phyloP scores from a whole-genome alignment of 2,888 invertebrate genomes.

The Ichneumoninae sp. region DNA sequence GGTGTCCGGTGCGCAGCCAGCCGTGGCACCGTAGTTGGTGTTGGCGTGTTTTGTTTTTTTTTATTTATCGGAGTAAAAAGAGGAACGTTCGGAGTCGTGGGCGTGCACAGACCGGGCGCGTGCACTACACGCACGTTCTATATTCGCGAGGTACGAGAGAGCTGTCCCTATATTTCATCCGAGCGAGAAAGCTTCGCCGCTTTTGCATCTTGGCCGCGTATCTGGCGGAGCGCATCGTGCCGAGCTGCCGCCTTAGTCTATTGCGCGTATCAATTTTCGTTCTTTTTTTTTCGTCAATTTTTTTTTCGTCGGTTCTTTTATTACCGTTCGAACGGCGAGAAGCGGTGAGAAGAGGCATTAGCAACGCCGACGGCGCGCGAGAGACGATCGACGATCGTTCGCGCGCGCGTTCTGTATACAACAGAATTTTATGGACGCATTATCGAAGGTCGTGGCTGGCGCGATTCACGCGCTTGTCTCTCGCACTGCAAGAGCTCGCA shows the following conservation, averaged over 20 bases:
- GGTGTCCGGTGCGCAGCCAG: neutral
- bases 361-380: slow-evolving; percentile 39
- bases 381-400: slow-evolving; percentile 47
- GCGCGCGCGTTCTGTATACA: slow-evolving; percentile 63
- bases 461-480: slow-evolving; percentile 61
- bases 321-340: neutral
- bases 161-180: slow-evolving; percentile 21
- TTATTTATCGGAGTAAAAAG: neutral
- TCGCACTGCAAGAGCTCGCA: slow-evolving; percentile 27
- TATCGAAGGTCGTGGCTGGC: slow-evolving; percentile 66
- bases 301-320: neutral
- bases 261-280: neutral
- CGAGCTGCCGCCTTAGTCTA: neutral
- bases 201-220: slow-evolving; percentile 29
- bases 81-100: slow-evolving; percentile 18
- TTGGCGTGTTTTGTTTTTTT: neutral
- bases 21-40: neutral
- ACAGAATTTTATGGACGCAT: slow-evolving; percentile 67
- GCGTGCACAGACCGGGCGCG: slow-evolving; percentile 23
- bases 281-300: neutral
- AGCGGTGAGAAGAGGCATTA: slow-evolving; percentile 28
- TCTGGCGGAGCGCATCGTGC: slow-evolving; percentile 26
- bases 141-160: slow-evolving; percentile 33
- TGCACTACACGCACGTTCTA: slow-evolving; percentile 27
- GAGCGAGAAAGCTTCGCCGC: slow-evolving; percentile 10